Base-by-base conservation (phyloP, 1,140 invertebrate genomes). In the Zaprionus kolodkinae region DNA sequence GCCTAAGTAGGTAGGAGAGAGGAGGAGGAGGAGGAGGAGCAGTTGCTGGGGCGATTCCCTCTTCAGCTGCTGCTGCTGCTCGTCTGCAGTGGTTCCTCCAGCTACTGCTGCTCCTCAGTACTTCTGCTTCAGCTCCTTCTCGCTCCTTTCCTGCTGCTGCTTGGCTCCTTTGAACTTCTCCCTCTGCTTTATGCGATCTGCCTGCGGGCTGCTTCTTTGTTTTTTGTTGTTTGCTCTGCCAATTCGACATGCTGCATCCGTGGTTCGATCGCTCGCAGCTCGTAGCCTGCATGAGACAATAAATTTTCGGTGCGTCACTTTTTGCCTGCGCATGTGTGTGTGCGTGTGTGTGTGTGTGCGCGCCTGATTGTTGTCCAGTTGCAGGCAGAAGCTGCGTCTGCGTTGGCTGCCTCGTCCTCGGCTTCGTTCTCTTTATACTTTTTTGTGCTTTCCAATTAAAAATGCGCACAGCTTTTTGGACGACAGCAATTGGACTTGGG, bases 241-340 rank as follows among this genome's bases (percentile, higher is more conserved):
- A 74, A 82, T 87, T 86, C 72, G 83, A 82, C 67, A 86, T 81
- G 81, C 78, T 40, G 61, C 56, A 57, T 66, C 43, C 30, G 33
- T 25, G 43, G 64, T 62, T 43, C 57, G 54, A 71, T 78, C 64
- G 60, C 54, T 55, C 67, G 79, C 75, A 40, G 55, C 72, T 71
- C 40, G 45, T 38, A 60, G 60, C 54, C 70, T 66, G 36, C 72
- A 63, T 66, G 84, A 83, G 87, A 88, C 84, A 88, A 88, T 88
- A 88, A 88, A 88, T 88, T 88, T 87, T 88, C 84, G 84, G 84
- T 88, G 84, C 84, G 84, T 88, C 84, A 88, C 56, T 89, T 87
- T 87, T 87, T 80, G 71, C 69, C n/a, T 59, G 21, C n/a, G 45
- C 21, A 13, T 54, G 65, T 35, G 56, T 68, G 60, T 57, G 40